Conservation (phyloP, 2,113 vertebrate species). For the Corydoras maculifer region DNA sequence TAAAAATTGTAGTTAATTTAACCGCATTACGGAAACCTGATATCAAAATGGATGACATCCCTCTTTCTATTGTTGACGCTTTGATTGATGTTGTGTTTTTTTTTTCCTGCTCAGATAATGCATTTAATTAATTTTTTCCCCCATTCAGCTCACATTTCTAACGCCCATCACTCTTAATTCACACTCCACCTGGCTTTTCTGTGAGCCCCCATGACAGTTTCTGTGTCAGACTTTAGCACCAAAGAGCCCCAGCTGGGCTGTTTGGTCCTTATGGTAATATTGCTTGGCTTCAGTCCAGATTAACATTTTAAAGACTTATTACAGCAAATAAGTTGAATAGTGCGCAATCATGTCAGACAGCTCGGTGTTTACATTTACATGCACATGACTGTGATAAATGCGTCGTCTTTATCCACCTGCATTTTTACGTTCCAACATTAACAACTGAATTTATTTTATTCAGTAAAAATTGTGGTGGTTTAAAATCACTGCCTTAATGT, state of each 20-base stretch:
- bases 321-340: neutral
- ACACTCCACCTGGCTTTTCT: slow-evolving; percentile 7
- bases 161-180: slow-evolving; percentile 11
- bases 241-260: slow-evolving; percentile 5
- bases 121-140: slow-evolving; percentile 9
- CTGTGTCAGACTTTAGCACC: too few species aligned
- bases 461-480: too few species aligned
- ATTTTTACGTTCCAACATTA: too few species aligned
- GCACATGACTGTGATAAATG: too few species aligned
- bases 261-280: neutral
- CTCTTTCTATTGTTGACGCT: neutral
- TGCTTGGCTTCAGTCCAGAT: neutral
- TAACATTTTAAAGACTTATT: too few species aligned
- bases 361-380: too few species aligned
- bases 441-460: too few species aligned
- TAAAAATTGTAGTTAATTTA: too few species aligned
- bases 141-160: neutral
- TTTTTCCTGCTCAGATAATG: slow-evolving; percentile 36
- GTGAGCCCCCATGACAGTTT: neutral
- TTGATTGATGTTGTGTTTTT: slow-evolving; percentile 37
- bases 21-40: too few species aligned
- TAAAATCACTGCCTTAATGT: too few species aligned
- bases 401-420: too few species aligned
- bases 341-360: neutral
- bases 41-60: neutral